Percentiles rank a stretch among this genome's conserved stretches.
phyloP scores from a whole-genome alignment of 2,797 vertebrate genomes.

The Heteromormyrus szaboi region DNA sequence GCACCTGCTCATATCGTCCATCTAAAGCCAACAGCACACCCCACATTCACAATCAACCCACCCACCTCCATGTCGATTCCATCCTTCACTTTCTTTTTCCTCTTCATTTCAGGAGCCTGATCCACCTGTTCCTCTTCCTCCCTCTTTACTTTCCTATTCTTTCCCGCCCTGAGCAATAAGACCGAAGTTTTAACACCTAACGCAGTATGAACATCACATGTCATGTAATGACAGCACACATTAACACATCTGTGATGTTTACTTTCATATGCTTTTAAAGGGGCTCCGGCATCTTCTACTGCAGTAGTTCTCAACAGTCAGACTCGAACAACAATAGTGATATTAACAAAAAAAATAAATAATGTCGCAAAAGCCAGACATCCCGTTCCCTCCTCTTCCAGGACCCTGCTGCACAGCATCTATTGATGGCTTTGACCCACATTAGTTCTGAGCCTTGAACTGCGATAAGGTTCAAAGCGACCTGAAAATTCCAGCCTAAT shows the following conservation, averaged over 20 bases:
- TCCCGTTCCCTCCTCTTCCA: not conserved
- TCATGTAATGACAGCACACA: not conserved
- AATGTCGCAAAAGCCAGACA: not conserved
- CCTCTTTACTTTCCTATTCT: conserved; percentile 27
- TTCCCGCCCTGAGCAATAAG: conserved; percentile 29
- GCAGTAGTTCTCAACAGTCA: not conserved
- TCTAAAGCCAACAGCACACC: not conserved
- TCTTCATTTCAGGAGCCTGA: not conserved
- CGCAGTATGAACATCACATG: not conserved
- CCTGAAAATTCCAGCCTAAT: not conserved
- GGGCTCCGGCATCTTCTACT: not conserved
- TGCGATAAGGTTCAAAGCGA: not conserved
- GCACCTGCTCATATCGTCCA: not conserved
- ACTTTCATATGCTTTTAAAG: not conserved
- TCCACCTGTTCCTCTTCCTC: conserved; percentile 23
- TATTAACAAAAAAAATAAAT: not conserved
- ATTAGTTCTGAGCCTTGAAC: not conserved
- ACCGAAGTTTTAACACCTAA: not conserved
- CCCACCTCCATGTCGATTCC: not conserved
- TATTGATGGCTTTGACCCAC: not conserved
- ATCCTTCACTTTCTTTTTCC: conserved; percentile 29
- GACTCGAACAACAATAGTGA: not conserved
- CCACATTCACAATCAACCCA: not conserved
- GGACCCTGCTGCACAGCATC: not conserved
- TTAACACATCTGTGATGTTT: not conserved